phyloP scores from a whole-genome alignment of 2,113 vertebrate genomes.

The Enhydra lutris region DNA sequence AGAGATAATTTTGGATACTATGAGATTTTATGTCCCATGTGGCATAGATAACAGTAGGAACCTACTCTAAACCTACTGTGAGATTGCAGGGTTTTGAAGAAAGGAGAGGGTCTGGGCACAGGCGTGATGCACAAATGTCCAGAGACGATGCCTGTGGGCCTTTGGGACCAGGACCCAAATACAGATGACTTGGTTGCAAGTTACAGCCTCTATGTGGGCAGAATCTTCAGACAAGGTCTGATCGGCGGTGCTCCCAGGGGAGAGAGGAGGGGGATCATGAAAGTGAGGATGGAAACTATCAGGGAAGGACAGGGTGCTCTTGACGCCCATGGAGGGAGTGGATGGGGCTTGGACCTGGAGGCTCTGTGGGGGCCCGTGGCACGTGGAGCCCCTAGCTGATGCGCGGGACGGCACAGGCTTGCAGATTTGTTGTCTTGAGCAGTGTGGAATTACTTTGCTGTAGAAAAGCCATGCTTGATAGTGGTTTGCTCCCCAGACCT shows the following conservation, averaged over 20 bases:
- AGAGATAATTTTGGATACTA: neutral
- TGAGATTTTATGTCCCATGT: accelerated
- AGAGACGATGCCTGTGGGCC: accelerated
- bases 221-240: neutral
- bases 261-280: neutral
- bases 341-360: accelerated
- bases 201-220: accelerated
- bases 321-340: accelerated
- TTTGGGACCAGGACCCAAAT: neutral
- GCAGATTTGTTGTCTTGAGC: accelerated
- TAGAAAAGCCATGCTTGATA: accelerated
- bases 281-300: accelerated
- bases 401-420: neutral
- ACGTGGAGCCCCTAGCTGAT: neutral
- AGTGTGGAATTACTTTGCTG: neutral
- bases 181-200: too few species aligned
- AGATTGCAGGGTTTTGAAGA: neutral
- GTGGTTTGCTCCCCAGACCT: accelerated
- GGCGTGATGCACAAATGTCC: accelerated
- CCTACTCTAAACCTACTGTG: neutral
- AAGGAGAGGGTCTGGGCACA: neutral
- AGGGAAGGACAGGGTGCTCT: accelerated
- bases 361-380: accelerated
- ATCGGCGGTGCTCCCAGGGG: neutral
- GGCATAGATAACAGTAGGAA: neutral